Evolutionary conservation across 2,797 vertebrate genomes (phyloP).

Genomic region (Rhinatrema bivittatum): DNA sequence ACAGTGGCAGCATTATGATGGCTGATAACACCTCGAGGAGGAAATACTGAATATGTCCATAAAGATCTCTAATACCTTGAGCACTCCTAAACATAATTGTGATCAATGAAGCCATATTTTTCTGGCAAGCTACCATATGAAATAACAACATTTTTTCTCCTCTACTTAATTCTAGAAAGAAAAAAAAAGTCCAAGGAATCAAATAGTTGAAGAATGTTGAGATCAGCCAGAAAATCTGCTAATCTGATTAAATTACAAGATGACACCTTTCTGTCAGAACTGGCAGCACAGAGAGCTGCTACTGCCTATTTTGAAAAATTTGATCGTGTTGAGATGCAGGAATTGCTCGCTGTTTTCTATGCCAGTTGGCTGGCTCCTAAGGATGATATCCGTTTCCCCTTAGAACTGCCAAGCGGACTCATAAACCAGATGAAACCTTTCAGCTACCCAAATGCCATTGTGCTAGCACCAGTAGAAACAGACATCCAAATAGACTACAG

Average conservation of each 20-base stretch:
- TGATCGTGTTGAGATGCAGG: constrained; percentile 49
- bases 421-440: constrained; percentile 49
- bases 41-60: too few relatives aligned
- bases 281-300: constrained; percentile 45
- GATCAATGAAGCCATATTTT: too few relatives aligned
- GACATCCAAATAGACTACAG: constrained; percentile 44
- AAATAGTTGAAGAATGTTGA: constrained; percentile 34
- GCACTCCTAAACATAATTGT: too few relatives aligned
- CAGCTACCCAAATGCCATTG: constrained; percentile 26
- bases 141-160: background rate
- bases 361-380: constrained; percentile 48
- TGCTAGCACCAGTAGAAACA: constrained; percentile 47
- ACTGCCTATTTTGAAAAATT: constrained; percentile 55
- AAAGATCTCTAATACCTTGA: too few relatives aligned
- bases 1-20: too few relatives aligned
- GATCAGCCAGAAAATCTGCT: constrained; percentile 24
- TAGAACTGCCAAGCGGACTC: constrained; percentile 44
- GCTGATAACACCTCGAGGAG: too few relatives aligned
- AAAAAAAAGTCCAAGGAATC: too few relatives aligned
- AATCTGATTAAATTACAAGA: constrained; percentile 26
- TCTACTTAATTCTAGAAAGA: constrained; percentile 15
- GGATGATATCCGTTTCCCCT: constrained; percentile 32
- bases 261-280: constrained; percentile 36
- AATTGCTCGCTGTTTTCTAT: constrained; percentile 37
- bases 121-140: too few relatives aligned